Percentiles rank a stretch among this genome's conserved stretches.
phyloP scores from a whole-genome alignment of 1,140 invertebrate species.

The Chironomus striatipennis region DNA sequence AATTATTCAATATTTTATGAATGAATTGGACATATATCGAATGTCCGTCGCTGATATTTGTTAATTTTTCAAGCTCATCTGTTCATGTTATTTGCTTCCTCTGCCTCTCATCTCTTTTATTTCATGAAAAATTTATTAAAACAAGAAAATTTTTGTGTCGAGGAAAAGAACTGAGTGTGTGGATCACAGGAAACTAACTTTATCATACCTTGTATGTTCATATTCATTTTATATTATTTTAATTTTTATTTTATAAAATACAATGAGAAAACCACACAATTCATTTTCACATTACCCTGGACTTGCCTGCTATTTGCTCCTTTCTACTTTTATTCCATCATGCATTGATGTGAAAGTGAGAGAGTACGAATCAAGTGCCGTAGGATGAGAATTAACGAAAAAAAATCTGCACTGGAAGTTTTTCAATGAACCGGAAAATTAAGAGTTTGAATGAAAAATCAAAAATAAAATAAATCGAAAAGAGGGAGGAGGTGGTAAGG shows the following conservation, averaged over 20 bases:
- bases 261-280: background rate
- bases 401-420: conserved; percentile 16
- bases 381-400: background rate
- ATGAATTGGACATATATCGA: background rate
- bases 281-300: background rate
- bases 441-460: background rate
- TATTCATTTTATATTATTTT: background rate
- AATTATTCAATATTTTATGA: background rate
- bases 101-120: too few relatives aligned
- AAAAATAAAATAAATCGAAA: too few relatives aligned
- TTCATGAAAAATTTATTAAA: too few relatives aligned
- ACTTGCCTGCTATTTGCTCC: background rate
- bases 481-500: background rate
- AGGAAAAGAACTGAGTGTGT: background rate
- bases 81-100: background rate
- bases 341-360: background rate
- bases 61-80: background rate
- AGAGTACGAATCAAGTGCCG: too few relatives aligned
- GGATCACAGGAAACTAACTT: conserved; percentile 12
- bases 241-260: conserved; percentile 1
- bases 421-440: conserved; percentile 23
- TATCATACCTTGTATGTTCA: background rate
- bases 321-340: background rate
- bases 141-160: too few relatives aligned
- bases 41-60: background rate